Evolutionary conservation across 2,797 vertebrate genomes (phyloP).

Genomic region (Parauchenoglanis punctatus): DNA sequence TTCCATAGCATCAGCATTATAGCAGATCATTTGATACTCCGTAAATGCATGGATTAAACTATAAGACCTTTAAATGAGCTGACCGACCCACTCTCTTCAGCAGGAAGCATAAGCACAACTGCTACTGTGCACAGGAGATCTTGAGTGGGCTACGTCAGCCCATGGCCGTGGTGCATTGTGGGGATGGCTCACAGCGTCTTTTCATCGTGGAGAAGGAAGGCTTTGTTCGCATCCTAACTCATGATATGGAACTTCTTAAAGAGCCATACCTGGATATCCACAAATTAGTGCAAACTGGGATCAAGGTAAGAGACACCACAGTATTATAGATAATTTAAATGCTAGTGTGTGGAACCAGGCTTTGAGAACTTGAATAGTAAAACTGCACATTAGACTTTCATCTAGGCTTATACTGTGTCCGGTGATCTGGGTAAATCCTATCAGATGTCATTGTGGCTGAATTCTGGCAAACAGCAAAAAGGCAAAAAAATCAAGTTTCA

Average conservation of each 20-base stretch:
- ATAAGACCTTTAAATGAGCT: not conserved
- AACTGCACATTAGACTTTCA: not conserved
- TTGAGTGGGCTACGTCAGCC: constrained; percentile 91
- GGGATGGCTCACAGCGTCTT: constrained; percentile 93
- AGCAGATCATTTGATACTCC: not conserved
- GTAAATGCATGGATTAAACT: not conserved
- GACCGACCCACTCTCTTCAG: constrained; percentile 26
- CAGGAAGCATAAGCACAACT: constrained; percentile 99
- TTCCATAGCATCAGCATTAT: not conserved
- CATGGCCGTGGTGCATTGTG: constrained; percentile 87
- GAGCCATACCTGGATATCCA: constrained; percentile 98
- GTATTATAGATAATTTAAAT: not conserved
- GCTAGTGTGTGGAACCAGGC: not conserved
- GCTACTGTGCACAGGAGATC: constrained; percentile 95
- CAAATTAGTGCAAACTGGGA: constrained; percentile 96
- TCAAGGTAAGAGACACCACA: constrained; percentile 83
- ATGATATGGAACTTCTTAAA: constrained; percentile 88
- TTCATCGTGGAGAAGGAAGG: constrained; percentile 97
- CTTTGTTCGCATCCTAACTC: constrained; percentile 88
- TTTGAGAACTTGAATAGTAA: not conserved
- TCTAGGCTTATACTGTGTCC: not conserved
- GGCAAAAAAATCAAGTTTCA: not conserved
- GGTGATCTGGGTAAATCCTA: not conserved
- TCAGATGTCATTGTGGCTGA: not conserved
- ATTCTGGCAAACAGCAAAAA: not conserved